Evolutionary conservation across 2,888 invertebrate species (phyloP), one percentile per base, ranked within the genome.

Genomic region (Cataglyphis livida): DNA sequence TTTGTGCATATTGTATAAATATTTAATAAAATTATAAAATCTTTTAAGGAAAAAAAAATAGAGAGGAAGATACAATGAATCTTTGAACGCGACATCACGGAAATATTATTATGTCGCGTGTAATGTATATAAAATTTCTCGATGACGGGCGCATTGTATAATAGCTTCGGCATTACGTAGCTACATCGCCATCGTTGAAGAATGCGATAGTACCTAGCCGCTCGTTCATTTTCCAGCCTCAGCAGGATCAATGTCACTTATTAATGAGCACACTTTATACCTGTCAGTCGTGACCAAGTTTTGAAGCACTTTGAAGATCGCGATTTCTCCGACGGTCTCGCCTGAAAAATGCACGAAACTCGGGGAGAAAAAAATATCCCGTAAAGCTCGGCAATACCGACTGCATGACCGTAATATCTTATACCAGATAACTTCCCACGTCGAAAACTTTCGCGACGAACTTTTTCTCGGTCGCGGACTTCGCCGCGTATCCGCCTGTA

Each of bases 261-360:
- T 79, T 79, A 79, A 79, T 79, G 78, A 79, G 71, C 78, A 21
- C 25, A 70, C 71, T 79, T 79, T 79, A 79, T 79, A 79, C 32
- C 71, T 32, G 78, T 79, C 78, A 70, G 59, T 12, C 78, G 59
- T 79, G 78, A 79, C 78, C 78, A 79, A 79, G 78, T 79, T 79
- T 70, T 79, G 78, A 79, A 79, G 59, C 35, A 79, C 71, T 79
- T 70, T 79, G 54, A 51, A 71, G 78, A 87, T 85, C 84, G 76
- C 75, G 82, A 61, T 88, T 84, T 83, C 66, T 74, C 87, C 64
- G 41, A n/a, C 68, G 61, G 28, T 59, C 38, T n/a, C 44, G 44
- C 61, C 81, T 68, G 89, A 86, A 86, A 82, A 87, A 83, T 85
- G 79, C 81, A 84, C 78, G 78, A 71, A 59, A 54, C 76, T 73